A percentile compares a stretch with the other conserved stretches of the same genome.
Evolutionary conservation across 2,113 vertebrate species (phyloP).

Genomic region (Thunnus maccoyii): DNA sequence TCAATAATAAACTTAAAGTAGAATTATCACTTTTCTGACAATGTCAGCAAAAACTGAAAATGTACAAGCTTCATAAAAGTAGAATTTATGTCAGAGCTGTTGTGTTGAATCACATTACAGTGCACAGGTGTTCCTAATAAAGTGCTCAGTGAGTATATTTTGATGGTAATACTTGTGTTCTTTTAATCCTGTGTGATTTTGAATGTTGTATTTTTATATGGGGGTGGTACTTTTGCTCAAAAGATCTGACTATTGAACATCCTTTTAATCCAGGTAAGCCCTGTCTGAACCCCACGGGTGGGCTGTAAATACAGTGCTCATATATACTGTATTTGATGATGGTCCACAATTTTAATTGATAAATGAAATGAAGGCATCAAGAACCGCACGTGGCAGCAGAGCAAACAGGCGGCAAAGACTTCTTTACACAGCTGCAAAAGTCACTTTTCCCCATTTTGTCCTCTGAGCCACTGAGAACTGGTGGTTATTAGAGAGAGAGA

Average conservation of each 20-base stretch:
- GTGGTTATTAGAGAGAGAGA: conserved; percentile 48
- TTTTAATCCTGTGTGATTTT: neutral
- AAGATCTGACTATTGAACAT: neutral
- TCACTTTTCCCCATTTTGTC: conserved; percentile 73
- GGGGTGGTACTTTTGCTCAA: neutral
- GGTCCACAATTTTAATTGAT: neutral
- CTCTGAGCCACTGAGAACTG: conserved; percentile 63
- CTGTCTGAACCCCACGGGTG: neutral
- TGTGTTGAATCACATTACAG: no score
- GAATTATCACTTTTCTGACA: no score
- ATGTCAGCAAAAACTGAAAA: no score
- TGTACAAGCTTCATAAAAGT: no score
- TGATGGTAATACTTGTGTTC: no score
- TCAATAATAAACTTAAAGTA: no score
- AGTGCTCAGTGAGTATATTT: no score
- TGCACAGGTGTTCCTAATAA: no score
- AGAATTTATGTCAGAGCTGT: no score
- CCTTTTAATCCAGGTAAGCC: neutral
- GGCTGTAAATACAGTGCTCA: neutral
- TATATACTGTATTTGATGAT: no score
- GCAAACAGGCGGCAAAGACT: conserved; percentile 26
- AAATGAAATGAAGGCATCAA: neutral
- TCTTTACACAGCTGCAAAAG: conserved; percentile 61
- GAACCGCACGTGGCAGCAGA: conserved; percentile 1
- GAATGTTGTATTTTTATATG: neutral